These are phyloP conservation scores for Phenganax subtilis DNA, from an alignment of 92 coral and sea anemone genomes.

Conservation along the genomic window DNA sequence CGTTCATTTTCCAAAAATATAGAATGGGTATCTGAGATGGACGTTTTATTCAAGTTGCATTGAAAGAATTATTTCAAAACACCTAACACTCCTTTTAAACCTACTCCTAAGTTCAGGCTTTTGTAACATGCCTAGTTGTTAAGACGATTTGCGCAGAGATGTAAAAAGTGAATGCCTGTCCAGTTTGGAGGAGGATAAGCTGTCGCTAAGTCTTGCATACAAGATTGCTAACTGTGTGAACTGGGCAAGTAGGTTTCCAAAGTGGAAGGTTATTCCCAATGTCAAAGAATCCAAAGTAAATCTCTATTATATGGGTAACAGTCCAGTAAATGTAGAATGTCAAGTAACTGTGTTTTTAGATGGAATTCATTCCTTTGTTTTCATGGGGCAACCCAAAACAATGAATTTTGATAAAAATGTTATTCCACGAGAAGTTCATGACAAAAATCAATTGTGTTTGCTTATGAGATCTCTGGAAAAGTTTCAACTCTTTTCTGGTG, in stretches of 20 bases:
- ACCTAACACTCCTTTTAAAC: conserved; percentile 9
- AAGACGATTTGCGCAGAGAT: not conserved
- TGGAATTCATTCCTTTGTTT: not conserved
- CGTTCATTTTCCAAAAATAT: not conserved
- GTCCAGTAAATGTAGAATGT: not conserved
- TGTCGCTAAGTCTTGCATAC: conserved; percentile 21
- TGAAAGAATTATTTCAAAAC: conserved; percentile 6
- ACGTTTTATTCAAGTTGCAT: conserved; percentile 18
- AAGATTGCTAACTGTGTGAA: not conserved
- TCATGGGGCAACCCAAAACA: not conserved
- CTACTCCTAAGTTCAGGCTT: not conserved
- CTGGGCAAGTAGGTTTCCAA: conserved; percentile 1
- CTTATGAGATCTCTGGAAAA: not conserved
- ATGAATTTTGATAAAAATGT: not conserved
- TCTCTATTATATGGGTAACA: conserved; percentile 12
- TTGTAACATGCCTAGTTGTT: not conserved
- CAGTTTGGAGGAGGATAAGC: conserved; percentile 13
- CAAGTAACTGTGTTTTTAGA: not conserved
- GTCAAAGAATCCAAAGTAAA: not conserved
- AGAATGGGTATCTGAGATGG: conserved; percentile 23
- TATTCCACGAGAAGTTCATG: not conserved
- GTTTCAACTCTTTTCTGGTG: not conserved
- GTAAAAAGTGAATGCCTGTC: conserved; percentile 3
- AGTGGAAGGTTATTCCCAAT: conserved; percentile 19
- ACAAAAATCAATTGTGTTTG: not conserved